These are phyloP conservation scores for Siderastrea siderea DNA, from an alignment of 92 coral and sea anemone genomes.

Conservation along the genomic window DNA sequence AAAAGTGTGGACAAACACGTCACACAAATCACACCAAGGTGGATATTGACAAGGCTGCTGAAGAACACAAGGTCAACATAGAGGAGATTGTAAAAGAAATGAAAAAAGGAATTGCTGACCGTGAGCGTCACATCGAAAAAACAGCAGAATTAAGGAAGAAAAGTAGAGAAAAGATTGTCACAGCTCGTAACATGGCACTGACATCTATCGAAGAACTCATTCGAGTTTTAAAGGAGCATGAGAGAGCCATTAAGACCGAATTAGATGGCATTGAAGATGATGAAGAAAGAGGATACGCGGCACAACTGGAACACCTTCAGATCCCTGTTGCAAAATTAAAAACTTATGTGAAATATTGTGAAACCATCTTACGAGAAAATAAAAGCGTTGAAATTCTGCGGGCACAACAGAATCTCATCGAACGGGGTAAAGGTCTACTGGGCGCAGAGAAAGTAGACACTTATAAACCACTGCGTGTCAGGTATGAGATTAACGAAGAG, in stretches of 20 bases:
- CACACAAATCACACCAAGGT: slow-evolving; percentile 30
- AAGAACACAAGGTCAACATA: not conserved
- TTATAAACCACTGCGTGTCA: slow-evolving; percentile 2
- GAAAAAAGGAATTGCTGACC: not conserved
- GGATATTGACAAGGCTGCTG: slow-evolving; percentile 12
- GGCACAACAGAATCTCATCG: slow-evolving; percentile 1
- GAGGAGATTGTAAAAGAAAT: slow-evolving; percentile 1
- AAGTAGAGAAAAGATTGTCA: not conserved
- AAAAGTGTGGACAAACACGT: slow-evolving; percentile 23
- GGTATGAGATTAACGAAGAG: slow-evolving; percentile 1
- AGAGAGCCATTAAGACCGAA: not conserved
- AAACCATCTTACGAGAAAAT: slow-evolving; percentile 1
- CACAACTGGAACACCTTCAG: slow-evolving; percentile 28
- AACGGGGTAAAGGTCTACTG: slow-evolving; percentile 5
- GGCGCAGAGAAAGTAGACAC: not conserved
- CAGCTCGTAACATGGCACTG: slow-evolving; percentile 10
- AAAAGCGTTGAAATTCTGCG: slow-evolving; percentile 7
- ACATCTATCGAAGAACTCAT: slow-evolving; percentile 34
- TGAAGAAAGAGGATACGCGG: not conserved
- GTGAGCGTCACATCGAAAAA: not conserved
- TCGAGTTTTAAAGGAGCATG: slow-evolving; percentile 29
- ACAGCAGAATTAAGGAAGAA: not conserved
- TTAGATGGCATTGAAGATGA: not conserved
- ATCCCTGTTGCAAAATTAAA: not conserved
- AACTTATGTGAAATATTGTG: not conserved